Evolutionary conservation across 1,140 invertebrate genomes (phyloP).

Genomic region (Vollenhovia emeryi): DNA sequence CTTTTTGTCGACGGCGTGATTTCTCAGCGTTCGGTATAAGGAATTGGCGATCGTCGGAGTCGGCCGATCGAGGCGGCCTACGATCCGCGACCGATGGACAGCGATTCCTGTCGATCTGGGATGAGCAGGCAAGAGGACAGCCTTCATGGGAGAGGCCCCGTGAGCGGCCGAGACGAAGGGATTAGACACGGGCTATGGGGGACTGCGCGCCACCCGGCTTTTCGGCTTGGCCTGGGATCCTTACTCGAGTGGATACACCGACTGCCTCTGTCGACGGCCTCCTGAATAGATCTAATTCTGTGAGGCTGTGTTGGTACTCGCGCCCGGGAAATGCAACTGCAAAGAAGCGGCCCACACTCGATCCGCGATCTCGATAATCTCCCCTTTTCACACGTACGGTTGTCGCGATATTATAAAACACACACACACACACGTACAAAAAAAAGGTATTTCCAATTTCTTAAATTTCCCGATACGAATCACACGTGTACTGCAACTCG

Average conservation of each 20-base stretch:
- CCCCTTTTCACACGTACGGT: background rate
- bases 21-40: constrained; percentile 28
- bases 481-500: background rate
- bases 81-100: constrained; percentile 57
- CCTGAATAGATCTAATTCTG: constrained; percentile 26
- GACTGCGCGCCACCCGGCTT: constrained; percentile 74
- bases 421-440: background rate
- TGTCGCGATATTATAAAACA: background rate
- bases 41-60: constrained; percentile 47
- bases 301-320: constrained; percentile 13
- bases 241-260: constrained; percentile 64
- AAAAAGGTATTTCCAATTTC: background rate
- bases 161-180: constrained; percentile 80
- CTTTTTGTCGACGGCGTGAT: constrained; percentile 39
- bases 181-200: constrained; percentile 80
- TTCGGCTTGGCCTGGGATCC: constrained; percentile 64
- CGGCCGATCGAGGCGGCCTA: constrained; percentile 35
- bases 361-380: background rate
- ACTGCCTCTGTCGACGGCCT: background rate
- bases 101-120: background rate
- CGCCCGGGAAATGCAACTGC: constrained; percentile 8
- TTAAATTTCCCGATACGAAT: background rate
- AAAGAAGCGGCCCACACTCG: background rate
- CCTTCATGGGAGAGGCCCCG: constrained; percentile 71
- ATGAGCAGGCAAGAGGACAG: constrained; percentile 69